These are phyloP conservation scores for Pygocentrus nattereri DNA, from an alignment of 2,797 vertebrate genomes.

Conservation along the genomic window DNA sequence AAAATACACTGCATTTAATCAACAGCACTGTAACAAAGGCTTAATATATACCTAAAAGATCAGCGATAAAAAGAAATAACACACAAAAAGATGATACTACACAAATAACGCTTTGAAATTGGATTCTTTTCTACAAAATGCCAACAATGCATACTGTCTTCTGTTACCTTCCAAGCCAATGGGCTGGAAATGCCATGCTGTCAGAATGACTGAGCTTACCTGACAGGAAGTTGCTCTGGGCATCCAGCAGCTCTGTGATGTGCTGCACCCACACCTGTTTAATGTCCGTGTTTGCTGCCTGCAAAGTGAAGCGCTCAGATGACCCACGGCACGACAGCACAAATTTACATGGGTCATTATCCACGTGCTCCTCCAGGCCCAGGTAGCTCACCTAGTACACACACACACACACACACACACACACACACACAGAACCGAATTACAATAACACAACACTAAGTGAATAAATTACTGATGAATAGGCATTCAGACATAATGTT, in stretches of 20 bases:
- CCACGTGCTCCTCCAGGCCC: constrained; percentile 88
- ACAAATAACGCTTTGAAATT: background rate
- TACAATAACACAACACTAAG: background rate
- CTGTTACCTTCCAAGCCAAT: background rate
- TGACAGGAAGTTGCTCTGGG: constrained; percentile 92
- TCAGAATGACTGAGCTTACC: constrained; percentile 73
- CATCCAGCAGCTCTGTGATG: constrained; percentile 91
- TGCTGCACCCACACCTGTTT: constrained; percentile 94
- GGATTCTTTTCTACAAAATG: background rate
- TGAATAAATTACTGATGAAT: no score
- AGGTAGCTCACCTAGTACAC: constrained; percentile 87
- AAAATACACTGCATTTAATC: background rate
- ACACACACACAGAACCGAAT: background rate
- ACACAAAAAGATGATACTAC: background rate
- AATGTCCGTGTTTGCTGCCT: constrained; percentile 93
- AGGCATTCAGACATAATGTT: background rate
- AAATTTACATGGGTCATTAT: constrained; percentile 95
- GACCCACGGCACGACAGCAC: constrained; percentile 89
- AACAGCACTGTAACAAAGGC: background rate
- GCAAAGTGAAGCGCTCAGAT: constrained; percentile 90
- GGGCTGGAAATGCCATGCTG: background rate
- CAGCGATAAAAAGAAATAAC: background rate
- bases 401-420: background rate
- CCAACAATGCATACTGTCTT: background rate
- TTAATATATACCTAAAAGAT: background rate